Evolutionary conservation across 2,888 invertebrate species (phyloP).

Genomic region (Phalera bucephala): DNA sequence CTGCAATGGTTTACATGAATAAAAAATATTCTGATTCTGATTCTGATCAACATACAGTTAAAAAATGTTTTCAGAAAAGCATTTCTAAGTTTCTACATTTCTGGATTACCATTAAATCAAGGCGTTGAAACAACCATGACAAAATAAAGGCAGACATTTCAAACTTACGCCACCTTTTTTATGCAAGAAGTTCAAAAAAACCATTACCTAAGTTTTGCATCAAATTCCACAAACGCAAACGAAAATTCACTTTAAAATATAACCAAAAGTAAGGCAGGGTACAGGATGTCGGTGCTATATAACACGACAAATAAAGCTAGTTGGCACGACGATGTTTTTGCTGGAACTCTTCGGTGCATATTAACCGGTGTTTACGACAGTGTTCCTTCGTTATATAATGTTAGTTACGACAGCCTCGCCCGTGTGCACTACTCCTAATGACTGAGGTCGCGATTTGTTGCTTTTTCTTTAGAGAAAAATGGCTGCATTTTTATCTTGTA

Average conservation of each 20-base stretch:
- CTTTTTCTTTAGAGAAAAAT: background rate
- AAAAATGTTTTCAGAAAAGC: no score
- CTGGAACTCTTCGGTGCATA: constrained; percentile 7
- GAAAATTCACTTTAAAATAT: background rate
- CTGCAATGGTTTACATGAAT: no score
- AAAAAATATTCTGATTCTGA: no score
- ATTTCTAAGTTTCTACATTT: no score
- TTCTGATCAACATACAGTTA: no score
- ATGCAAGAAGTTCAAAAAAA: no score
- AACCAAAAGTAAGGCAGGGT: background rate
- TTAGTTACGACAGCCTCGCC: background rate
- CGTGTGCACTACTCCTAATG: background rate
- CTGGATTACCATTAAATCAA: no score
- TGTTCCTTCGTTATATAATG: constrained; percentile 9
- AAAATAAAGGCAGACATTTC: no score
- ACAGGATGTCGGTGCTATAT: constrained; percentile 6
- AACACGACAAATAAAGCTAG: constrained; percentile 5
- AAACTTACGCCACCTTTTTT: no score
- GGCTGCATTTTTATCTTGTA: background rate
- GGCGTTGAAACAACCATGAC: no score
- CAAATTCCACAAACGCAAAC: background rate
- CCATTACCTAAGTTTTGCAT: no score
- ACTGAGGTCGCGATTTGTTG: background rate
- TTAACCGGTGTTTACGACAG: constrained; percentile 9
- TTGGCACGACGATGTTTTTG: constrained; percentile 10